These are phyloP conservation scores for Illadopsis cleaveri DNA, from an alignment of 2,113 vertebrate genomes.

Conservation along the genomic window DNA sequence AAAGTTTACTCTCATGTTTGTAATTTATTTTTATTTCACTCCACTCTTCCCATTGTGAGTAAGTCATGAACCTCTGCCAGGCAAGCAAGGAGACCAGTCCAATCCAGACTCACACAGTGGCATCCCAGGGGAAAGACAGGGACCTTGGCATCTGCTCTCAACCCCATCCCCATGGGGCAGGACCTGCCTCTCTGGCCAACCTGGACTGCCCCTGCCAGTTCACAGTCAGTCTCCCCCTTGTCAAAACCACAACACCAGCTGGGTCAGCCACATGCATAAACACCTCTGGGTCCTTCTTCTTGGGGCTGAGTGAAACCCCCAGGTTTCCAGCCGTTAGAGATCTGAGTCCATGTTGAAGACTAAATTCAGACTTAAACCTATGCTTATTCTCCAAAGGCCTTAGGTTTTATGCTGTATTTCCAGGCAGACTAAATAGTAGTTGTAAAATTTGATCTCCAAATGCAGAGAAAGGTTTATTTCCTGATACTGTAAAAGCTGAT, in stretches of 20 bases:
- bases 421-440: background rate
- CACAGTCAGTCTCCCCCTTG: background rate
- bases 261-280: background rate
- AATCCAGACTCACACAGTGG: background rate
- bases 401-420: background rate
- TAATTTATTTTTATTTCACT: background rate
- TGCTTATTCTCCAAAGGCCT: background rate
- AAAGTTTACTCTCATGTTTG: background rate
- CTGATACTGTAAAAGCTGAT: background rate
- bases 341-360: background rate
- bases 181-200: background rate
- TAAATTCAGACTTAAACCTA: background rate
- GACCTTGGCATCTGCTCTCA: rapidly evolving
- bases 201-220: background rate
- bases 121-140: background rate
- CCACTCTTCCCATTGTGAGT: background rate
- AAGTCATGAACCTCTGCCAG: background rate
- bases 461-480: background rate
- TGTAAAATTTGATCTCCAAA: background rate
- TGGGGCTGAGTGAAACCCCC: background rate
- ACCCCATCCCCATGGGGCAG: background rate
- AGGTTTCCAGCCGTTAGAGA: background rate
- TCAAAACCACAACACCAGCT: background rate
- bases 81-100: background rate
- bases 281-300: background rate